These are phyloP conservation scores for Lissonota sp. DNA, from an alignment of 2,888 invertebrate species.

Conservation along the genomic window DNA sequence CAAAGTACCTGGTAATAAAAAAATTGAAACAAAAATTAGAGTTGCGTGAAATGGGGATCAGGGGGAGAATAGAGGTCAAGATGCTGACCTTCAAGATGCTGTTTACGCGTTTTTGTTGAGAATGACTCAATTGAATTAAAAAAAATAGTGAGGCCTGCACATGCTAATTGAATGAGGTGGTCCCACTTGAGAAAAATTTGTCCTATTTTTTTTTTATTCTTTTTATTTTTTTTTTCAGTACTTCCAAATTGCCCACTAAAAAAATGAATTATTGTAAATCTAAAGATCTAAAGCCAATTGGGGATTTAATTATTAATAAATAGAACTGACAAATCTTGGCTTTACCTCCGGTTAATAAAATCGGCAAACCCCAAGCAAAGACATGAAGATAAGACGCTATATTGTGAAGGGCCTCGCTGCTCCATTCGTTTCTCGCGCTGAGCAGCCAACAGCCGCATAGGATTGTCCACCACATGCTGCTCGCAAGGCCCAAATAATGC, in stretches of 20 bases:
- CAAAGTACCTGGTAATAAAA: constrained; percentile 85
- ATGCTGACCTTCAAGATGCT: no score
- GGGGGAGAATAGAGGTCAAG: no score
- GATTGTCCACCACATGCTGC: constrained; percentile 94
- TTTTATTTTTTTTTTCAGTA: background rate
- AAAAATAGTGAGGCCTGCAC: no score
- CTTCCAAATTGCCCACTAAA: background rate
- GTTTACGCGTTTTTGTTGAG: background rate
- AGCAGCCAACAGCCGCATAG: constrained; percentile 95
- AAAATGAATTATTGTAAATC: no score
- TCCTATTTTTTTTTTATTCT: no score
- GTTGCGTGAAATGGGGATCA: background rate
- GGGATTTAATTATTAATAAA: no score
- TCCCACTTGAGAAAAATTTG: no score
- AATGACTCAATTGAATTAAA: no score
- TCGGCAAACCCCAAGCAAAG: constrained; percentile 94
- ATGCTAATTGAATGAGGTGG: no score
- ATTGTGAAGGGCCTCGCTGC: constrained; percentile 95
- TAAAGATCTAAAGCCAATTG: no score
- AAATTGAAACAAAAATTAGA: background rate
- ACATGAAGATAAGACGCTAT: constrained; percentile 94
- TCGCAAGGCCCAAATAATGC: constrained; percentile 92
- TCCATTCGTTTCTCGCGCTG: constrained; percentile 96
- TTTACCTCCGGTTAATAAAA: constrained; percentile 91
- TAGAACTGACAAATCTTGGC: background rate